Conservation (phyloP, 2,888 invertebrate species). For the Esperia sulphurella region DNA sequence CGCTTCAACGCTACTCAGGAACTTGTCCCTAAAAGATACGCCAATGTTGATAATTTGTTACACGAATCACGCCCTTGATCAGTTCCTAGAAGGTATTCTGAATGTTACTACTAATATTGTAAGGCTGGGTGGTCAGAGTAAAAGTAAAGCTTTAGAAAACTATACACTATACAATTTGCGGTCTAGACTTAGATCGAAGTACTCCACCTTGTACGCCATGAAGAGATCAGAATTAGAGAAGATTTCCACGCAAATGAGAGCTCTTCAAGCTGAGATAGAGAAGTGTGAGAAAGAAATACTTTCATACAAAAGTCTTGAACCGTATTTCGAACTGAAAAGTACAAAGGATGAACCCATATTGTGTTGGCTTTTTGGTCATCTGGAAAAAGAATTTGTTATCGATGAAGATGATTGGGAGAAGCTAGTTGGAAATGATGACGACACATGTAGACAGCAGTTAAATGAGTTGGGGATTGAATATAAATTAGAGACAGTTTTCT, state of each 20-base stretch:
- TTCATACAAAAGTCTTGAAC: conserved; percentile 44
- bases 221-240: conserved; percentile 52
- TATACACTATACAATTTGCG: conserved; percentile 70
- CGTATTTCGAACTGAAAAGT: conserved; percentile 38
- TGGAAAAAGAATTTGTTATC: conserved; percentile 24
- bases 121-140: conserved; percentile 85
- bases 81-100: conserved; percentile 87
- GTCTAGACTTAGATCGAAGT: conserved; percentile 52
- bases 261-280: conserved; percentile 57
- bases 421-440: conserved; percentile 22
- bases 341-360: conserved; percentile 51
- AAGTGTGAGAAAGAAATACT: conserved; percentile 60
- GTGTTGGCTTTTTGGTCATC: conserved; percentile 54
- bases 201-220: conserved; percentile 48
- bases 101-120: conserved; percentile 79
- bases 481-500: conserved; percentile 54
- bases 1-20: conserved; percentile 82
- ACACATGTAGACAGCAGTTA: too few relatives aligned
- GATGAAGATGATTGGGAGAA: conserved; percentile 41
- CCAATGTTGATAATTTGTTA: conserved; percentile 89
- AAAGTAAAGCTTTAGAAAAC: conserved; percentile 73
- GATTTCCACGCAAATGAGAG: conserved; percentile 52
- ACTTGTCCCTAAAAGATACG: conserved; percentile 72
- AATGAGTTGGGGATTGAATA: conserved; percentile 27
- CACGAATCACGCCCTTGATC: conserved; percentile 93